Conservation (phyloP, 92 coral and sea anemone genomes). For the Phenganax subtilis region DNA sequence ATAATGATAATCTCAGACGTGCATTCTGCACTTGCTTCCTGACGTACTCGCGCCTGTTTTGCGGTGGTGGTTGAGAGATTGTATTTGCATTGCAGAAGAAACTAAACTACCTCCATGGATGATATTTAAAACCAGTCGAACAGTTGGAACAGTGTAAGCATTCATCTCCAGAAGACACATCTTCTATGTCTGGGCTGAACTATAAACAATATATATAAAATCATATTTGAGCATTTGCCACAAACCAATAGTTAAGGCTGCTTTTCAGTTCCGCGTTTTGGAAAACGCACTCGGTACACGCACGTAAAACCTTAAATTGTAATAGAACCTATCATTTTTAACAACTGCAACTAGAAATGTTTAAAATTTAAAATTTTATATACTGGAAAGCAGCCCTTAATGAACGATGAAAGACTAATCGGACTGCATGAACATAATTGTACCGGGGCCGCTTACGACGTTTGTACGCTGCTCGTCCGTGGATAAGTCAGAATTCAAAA, state of each 20-base stretch:
- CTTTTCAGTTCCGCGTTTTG: too few species aligned
- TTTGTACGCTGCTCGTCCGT: too few species aligned
- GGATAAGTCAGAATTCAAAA: too few species aligned
- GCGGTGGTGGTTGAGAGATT: background rate
- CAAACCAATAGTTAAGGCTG: background rate
- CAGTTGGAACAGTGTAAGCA: slow-evolving; percentile 64
- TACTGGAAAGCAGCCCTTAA: too few species aligned
- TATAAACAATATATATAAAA: background rate
- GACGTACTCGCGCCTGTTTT: background rate
- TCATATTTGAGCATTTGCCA: background rate
- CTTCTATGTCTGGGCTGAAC: slow-evolving; percentile 22
- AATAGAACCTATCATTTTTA: background rate
- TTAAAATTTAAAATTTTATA: too few species aligned
- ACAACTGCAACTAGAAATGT: too few species aligned
- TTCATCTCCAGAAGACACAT: slow-evolving; percentile 58
- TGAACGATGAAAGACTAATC: too few species aligned
- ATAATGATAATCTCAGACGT: too few species aligned
- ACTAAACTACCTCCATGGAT: slow-evolving; percentile 80
- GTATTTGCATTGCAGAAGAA: background rate
- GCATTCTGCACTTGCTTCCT: too few species aligned
- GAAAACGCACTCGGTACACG: too few species aligned
- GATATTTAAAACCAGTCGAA: slow-evolving; percentile 64
- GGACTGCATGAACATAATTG: too few species aligned
- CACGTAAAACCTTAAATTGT: background rate
- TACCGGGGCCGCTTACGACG: too few species aligned